Evolutionary conservation across 2,888 invertebrate genomes (phyloP).

Genomic region (Lobophora halterata): DNA sequence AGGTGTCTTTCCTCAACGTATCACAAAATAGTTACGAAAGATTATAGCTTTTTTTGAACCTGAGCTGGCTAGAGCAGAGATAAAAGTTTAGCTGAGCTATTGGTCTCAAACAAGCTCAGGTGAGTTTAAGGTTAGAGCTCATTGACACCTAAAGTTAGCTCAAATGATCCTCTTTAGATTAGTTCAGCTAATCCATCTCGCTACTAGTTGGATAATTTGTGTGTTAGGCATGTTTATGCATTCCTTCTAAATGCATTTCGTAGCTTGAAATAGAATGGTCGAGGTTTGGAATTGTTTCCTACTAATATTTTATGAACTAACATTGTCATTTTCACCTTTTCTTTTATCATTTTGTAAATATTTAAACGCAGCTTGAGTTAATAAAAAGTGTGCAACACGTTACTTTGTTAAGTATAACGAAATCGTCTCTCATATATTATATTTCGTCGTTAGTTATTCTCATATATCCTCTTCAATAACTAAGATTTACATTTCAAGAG

Average conservation of each 20-base stretch:
- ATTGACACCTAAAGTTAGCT: conserved; percentile 3
- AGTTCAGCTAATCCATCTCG: conserved; percentile 6
- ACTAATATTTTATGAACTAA: conserved; percentile 11
- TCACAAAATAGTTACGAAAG: no score
- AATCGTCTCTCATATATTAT: no score
- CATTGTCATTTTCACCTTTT: not conserved
- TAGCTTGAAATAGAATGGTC: conserved; percentile 2
- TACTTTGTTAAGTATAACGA: no score
- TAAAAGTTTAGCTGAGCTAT: no score
- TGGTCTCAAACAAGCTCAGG: no score
- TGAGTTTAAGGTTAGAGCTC: no score
- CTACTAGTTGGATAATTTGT: conserved; percentile 4
- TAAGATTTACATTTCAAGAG: no score
- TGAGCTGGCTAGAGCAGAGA: conserved; percentile 4
- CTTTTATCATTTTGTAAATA: conserved; percentile 1
- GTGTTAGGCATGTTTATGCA: not conserved
- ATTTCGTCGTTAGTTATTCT: no score
- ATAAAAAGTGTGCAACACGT: no score
- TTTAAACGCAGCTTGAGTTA: no score
- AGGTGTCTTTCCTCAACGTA: no score
- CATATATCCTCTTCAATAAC: no score
- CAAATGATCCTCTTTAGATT: not conserved
- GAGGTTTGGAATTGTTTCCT: conserved; percentile 4
- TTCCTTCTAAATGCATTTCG: not conserved
- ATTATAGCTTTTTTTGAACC: not conserved